Base-by-base conservation (phyloP, 30 jellyfish, hydroid and myxozoan genomes). In the Turritopsis rubra region DNA sequence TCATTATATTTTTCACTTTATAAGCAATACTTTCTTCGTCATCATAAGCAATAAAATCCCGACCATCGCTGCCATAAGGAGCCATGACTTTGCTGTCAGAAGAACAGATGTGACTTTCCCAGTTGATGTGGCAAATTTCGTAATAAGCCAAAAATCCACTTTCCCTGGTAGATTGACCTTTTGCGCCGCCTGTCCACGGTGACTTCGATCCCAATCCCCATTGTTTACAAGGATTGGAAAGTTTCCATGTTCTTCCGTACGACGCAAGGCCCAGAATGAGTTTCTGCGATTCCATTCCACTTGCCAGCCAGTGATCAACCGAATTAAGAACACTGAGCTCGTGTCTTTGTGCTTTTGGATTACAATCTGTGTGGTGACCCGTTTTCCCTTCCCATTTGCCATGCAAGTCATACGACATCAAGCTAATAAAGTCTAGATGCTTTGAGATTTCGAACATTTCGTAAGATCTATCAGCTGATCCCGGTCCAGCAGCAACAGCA, bases 401-500 rank as follows among this genome's bases (percentile, higher is more conserved):
- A 30, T 83, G 88, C 22, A 83, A 52, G 53, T 83, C 89, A 21
- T 83, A 83, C 8, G n/a, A 22, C 89, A 83, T 83, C 54, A 83
- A 73, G 72, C 72, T 83, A 53, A 83, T 83, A 52, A 83, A 83
- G 28, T 83, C 88, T 21, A 83, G 89, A 83, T 24, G 79, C 17
- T 74, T 54, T 41, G 89, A 31, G 72, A 83, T 28, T 13, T 73
- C 80, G 0, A 21, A 21, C 16, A 70, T 54, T 72, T 72, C 89
- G 52, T 73, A 83, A 7, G 89, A 27, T 20, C 8, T 29, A 73
- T 23, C 53, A 20, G 60, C 88, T 23, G 28, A 19, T 13, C 19
- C 54, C 54, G 25, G 52, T 20, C 89, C 89, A 16, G 89, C 88
- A 20, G 89, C 89, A 19, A 83, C 88, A 19, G 89, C 88, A 18